Conservation (phyloP, 2,797 vertebrate species). For the Spheniscus humboldti region DNA sequence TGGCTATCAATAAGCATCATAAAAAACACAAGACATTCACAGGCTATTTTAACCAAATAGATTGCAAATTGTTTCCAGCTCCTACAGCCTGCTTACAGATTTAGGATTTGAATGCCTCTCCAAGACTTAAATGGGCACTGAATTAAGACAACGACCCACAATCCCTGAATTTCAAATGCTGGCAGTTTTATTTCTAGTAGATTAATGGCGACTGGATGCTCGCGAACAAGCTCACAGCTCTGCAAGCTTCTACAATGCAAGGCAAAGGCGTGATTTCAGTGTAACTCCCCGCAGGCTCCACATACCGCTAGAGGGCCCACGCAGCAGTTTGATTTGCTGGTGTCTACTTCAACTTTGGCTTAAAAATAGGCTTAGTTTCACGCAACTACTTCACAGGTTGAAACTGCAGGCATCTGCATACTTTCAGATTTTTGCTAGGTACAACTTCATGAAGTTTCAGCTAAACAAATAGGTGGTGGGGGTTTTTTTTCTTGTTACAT, state of each 20-base stretch:
- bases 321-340: not conserved
- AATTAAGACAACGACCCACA: not conserved
- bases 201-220: not conserved
- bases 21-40: not conserved
- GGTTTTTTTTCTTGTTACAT: not conserved
- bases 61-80: not conserved
- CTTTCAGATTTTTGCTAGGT: not conserved
- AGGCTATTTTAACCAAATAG: not conserved
- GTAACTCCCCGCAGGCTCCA: not conserved
- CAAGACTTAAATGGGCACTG: not conserved
- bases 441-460: not conserved
- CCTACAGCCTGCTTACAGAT: not conserved
- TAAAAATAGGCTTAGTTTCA: not conserved
- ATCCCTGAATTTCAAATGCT: not conserved
- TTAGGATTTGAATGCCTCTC: not conserved
- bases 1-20: not conserved
- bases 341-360: not conserved
- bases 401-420: not conserved
- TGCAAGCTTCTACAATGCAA: not conserved
- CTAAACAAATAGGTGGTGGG: fast-evolving
- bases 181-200: not conserved
- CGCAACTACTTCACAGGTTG: not conserved
- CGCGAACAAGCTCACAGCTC: not conserved
- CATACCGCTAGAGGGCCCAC: conserved; percentile 60
- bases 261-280: not conserved